phyloP scores from a whole-genome alignment of 2,888 invertebrate genomes.

The Cantharis rufa region DNA sequence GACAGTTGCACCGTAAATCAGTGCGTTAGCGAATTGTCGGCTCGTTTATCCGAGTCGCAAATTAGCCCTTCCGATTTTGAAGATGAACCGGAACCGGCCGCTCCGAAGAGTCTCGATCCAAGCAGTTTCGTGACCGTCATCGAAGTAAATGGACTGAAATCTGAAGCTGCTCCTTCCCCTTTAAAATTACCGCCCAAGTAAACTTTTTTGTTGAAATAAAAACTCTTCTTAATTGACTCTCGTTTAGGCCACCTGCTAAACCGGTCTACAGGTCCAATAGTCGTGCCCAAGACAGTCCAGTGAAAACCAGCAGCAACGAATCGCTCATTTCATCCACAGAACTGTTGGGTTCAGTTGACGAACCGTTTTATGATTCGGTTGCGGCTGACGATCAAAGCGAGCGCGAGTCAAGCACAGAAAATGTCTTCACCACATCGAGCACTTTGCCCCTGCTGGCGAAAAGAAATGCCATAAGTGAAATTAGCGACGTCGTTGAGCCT shows the following conservation, averaged over 20 bases:
- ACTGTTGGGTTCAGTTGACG: conserved; percentile 63
- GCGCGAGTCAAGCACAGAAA: conserved; percentile 68
- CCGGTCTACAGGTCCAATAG: conserved; percentile 39
- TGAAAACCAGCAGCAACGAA: conserved; percentile 51
- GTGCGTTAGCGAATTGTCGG: conserved; percentile 73
- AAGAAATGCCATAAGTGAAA: conserved; percentile 45
- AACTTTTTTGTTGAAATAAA: background rate
- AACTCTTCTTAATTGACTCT: background rate
- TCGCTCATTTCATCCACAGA: conserved; percentile 61
- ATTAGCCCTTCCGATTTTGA: conserved; percentile 4
- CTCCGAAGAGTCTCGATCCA: conserved; percentile 53
- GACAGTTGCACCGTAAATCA: conserved; percentile 60
- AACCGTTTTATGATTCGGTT: conserved; percentile 75
- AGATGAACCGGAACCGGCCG: background rate
- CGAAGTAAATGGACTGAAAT: conserved; percentile 81
- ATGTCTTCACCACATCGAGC: conserved; percentile 64
- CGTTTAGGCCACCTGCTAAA: conserved; percentile 50
- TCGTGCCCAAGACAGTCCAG: conserved; percentile 35
- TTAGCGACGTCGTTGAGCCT: conserved; percentile 59
- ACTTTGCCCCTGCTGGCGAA: conserved; percentile 63
- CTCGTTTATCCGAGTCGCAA: conserved; percentile 36
- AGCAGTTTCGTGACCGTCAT: conserved; percentile 85
- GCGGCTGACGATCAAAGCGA: conserved; percentile 59
- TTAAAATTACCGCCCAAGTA: conserved; percentile 29
- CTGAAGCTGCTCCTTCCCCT: conserved; percentile 35